Evolutionary conservation across 2,113 vertebrate species (phyloP), one percentile per base, ranked within the genome.

Genomic region (Actinemys pallida): DNA sequence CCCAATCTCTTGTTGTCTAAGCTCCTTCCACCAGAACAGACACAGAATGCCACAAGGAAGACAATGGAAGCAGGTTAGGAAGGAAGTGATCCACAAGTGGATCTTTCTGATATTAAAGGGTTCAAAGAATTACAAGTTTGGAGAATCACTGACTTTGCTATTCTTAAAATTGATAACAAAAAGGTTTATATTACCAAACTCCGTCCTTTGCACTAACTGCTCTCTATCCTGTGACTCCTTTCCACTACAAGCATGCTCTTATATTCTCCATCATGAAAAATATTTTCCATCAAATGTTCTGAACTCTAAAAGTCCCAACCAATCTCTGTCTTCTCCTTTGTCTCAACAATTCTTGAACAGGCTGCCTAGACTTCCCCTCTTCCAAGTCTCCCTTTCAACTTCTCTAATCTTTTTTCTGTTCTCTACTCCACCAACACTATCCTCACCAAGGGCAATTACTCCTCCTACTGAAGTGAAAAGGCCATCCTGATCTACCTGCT

Each of bases 401-500:
- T 79, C 29, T 88, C 86, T 69, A 75, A 5, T 84, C 8, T 59
- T 0, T 1, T 3, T 83, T 91, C 89, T 84, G 12, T 8, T 84
- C 72, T n/a, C 31, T 42, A 3, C 57, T 93, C 62, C 53, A 94
- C 72, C 1, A 79, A 85, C 87, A 82, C 13, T 0, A 22, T 59
- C 83, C 90, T 78, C 79, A 81, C 3, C 45, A 57, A 86, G 25
- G 88, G 47, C 16, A 12, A 92, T 27, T 65, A 80, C 5, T 2
- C 6, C 47, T 76, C 83, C 6, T 50, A 72, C 59, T 6, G 7
- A 56, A 79, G 87, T 9, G 1, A 53, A 81, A 87, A 90, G 13
- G 0, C 1, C 9, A 2, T 10, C 39, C 39, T 22, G 16, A 24
- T 25, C 39, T 88, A 76, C 1, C 0, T 1, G 0, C 35, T 57